Conservation (phyloP, 2,888 invertebrate genomes). For the Stenodera caucasica region DNA sequence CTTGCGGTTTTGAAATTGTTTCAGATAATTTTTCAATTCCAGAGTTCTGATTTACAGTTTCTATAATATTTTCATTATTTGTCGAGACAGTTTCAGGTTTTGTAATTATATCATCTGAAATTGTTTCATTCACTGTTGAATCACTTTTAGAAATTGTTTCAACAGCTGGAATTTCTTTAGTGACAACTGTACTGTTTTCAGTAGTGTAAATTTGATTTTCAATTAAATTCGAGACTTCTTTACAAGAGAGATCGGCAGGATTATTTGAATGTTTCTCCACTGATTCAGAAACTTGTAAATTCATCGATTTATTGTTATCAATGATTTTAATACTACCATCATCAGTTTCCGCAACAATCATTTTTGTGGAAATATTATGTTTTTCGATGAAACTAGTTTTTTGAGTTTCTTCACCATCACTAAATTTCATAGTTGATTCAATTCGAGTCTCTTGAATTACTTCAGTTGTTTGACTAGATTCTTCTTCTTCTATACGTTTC, state of each 20-base stretch:
- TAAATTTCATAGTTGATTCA: slow-evolving; percentile 17
- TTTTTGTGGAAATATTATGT: slow-evolving; percentile 12
- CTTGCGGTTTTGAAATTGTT: background rate
- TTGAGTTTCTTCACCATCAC: slow-evolving; percentile 19
- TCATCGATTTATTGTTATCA: background rate
- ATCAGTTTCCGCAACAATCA: slow-evolving; percentile 8
- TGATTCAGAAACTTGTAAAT: slow-evolving; percentile 11
- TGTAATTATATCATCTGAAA: no score
- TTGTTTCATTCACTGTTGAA: no score
- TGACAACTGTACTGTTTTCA: no score
- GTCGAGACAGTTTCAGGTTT: no score
- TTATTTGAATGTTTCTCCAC: background rate
- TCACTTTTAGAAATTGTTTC: no score
- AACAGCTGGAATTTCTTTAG: no score
- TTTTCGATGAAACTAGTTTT: slow-evolving; percentile 15
- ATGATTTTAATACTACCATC: background rate
- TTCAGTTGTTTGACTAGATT: background rate
- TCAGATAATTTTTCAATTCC: background rate
- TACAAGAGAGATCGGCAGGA: background rate
- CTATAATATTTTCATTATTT: no score
- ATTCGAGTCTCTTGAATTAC: slow-evolving; percentile 3
- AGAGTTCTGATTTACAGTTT: no score
- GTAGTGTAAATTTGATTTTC: background rate
- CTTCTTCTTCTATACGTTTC: slow-evolving; percentile 12
- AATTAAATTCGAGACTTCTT: background rate